phyloP scores from a whole-genome alignment of 2,888 invertebrate species.

The Tachystola acroxantha region DNA sequence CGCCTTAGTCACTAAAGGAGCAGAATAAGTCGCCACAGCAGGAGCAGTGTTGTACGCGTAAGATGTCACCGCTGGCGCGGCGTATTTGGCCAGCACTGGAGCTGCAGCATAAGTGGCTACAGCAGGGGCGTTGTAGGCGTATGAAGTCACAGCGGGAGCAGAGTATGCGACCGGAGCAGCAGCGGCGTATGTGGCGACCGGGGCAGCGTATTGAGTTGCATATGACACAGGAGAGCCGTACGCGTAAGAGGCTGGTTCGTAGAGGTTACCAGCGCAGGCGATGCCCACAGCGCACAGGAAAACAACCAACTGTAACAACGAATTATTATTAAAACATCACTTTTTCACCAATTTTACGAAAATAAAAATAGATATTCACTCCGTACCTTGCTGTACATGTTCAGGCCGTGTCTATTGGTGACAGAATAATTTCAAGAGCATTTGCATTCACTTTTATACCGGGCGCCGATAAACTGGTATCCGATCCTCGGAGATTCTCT shows the following conservation, averaged over 20 bases:
- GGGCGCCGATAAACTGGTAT: conserved; percentile 51
- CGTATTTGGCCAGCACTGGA: conserved; percentile 17
- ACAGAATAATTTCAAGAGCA: conserved; percentile 50
- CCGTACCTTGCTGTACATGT: conserved; percentile 59
- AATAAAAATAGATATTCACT: neutral
- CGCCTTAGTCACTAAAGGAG: conserved; percentile 45
- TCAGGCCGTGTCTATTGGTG: conserved; percentile 37
- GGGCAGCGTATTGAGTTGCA: conserved; percentile 40
- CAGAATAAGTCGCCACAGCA: conserved; percentile 29
- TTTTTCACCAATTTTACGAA: neutral
- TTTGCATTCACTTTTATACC: conserved; percentile 62
- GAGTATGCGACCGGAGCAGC: conserved; percentile 16
- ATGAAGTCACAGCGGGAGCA: conserved; percentile 18
- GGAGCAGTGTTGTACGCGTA: conserved; percentile 6
- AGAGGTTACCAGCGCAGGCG: conserved; percentile 78
- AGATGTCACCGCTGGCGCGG: conserved; percentile 10
- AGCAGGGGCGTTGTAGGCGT: conserved; percentile 8
- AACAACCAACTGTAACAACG: conserved; percentile 35
- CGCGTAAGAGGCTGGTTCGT: conserved; percentile 53
- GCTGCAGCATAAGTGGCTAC: conserved; percentile 25
- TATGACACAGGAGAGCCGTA: conserved; percentile 62
- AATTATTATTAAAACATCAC: neutral
- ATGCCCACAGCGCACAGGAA: conserved; percentile 78
- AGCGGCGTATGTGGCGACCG: conserved; percentile 28
- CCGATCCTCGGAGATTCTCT: conserved; percentile 8